Evolutionary conservation across 2,113 vertebrate genomes (phyloP), one percentile per base, ranked within the genome.

Genomic region (Heterotis niloticus): DNA sequence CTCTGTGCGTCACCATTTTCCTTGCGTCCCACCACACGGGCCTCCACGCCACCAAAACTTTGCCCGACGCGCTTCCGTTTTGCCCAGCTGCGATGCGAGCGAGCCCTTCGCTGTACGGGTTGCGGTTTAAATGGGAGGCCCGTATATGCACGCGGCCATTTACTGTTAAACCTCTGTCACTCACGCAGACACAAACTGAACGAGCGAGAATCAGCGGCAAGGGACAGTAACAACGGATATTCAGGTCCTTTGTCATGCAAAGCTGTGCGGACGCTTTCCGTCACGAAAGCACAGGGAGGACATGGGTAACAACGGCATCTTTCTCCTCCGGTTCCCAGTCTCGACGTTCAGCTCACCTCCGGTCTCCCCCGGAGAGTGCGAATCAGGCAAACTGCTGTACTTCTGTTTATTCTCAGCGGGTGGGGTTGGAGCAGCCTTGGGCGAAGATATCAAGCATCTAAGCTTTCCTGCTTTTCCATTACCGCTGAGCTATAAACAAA

Each of bases 221-320:
- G 7, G 34, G 7, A 44, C 66, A 20, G 1, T 84, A 83, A 85
- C 78, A 79, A 84, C 81, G 75, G 69, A 64, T 81, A 67, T 81
- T 77, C 83, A 76, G 69, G 28, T n/a, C 79, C 82, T 86, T 89
- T 90, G 86, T 90, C 44, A 88, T 86, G 84, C 78, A 88, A 90
- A 91, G 81, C 17, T 82, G 28, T 18, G 11, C 13, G 54, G 24
- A 66, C 67, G n/a, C 54, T 44, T 51, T 75, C 18, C 7, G 16
- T 23, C 1, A 24, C 13, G 20, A 10, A 65, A 17, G n/a, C 4
- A n/a, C 4, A 24, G 26, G 17, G 9, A 65, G 29, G 51, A 66
- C 52, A 59, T 5, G 34, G 60, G 14, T 24, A 44, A 44, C 34
- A 44, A 44, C 7, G 34, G 34, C 7, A 2, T 44, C 2, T 44